These are phyloP conservation scores for Lasioglossum pauxillum DNA, from an alignment of 2,888 invertebrate species.

Conservation along the genomic window DNA sequence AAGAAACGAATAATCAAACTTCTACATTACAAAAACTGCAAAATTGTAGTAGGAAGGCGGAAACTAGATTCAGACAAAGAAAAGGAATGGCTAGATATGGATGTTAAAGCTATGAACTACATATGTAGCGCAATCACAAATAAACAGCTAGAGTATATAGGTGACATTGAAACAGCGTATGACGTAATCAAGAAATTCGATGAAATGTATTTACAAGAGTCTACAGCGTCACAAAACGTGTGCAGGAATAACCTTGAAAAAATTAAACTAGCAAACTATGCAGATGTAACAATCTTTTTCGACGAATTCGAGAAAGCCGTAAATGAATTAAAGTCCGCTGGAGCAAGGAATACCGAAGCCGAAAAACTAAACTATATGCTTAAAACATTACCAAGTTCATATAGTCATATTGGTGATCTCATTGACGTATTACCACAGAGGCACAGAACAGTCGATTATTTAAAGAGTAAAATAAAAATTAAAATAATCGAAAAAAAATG, in stretches of 20 bases:
- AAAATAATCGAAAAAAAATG: neutral
- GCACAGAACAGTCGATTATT: no score
- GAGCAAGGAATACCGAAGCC: conserved; percentile 56
- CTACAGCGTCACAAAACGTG: conserved; percentile 21
- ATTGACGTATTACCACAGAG: no score
- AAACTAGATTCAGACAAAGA: neutral
- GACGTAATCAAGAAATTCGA: neutral
- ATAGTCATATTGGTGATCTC: no score
- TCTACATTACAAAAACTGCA: neutral
- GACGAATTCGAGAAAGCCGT: conserved; percentile 28
- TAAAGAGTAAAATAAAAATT: no score
- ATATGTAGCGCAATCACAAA: neutral
- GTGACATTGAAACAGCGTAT: neutral
- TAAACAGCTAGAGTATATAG: neutral
- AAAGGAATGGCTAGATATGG: neutral
- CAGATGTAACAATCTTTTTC: conserved; percentile 20
- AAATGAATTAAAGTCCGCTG: conserved; percentile 28
- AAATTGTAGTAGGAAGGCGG: neutral
- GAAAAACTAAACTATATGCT: conserved; percentile 51
- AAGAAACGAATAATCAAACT: neutral
- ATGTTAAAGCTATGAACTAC: neutral
- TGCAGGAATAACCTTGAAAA: conserved; percentile 10
- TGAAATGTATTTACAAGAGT: conserved; percentile 29
- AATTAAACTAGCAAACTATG: conserved; percentile 33
- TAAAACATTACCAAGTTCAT: conserved; percentile 13